These are phyloP conservation scores for Carettochelys insculpta DNA, from an alignment of 2,113 vertebrate genomes.

Conservation along the genomic window DNA sequence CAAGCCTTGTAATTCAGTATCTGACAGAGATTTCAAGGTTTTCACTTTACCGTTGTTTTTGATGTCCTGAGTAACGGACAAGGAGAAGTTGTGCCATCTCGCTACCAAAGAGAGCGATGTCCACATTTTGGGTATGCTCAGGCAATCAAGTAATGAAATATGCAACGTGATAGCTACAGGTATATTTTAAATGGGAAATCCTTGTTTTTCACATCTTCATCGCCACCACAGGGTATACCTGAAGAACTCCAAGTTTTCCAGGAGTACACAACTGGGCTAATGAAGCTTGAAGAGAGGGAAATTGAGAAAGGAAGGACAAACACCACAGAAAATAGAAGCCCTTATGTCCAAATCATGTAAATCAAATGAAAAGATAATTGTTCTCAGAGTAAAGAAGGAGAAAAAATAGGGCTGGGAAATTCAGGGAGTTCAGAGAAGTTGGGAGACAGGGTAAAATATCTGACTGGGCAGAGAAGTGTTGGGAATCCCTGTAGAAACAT, in stretches of 20 bases:
- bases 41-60: not conserved
- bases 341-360: not conserved
- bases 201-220: not conserved
- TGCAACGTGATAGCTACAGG: not conserved
- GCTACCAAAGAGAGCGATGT: not conserved
- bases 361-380: not conserved
- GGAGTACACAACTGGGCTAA: not conserved
- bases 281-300: not conserved
- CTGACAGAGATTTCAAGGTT: not conserved
- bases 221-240: not conserved
- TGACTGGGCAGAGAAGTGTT: not conserved
- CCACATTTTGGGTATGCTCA: not conserved
- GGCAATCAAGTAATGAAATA: not conserved
- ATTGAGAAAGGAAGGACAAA: not conserved
- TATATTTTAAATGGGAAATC: not conserved
- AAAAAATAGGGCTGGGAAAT: not conserved
- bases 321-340: not conserved
- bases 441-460: not conserved
- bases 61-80: not conserved
- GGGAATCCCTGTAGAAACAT: not conserved
- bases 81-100: not conserved
- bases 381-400: not conserved
- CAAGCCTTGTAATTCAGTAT: not conserved
- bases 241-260: not conserved
- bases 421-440: not conserved